phyloP scores from a whole-genome alignment of 2,888 invertebrate species.

The Lithosia quadra region DNA sequence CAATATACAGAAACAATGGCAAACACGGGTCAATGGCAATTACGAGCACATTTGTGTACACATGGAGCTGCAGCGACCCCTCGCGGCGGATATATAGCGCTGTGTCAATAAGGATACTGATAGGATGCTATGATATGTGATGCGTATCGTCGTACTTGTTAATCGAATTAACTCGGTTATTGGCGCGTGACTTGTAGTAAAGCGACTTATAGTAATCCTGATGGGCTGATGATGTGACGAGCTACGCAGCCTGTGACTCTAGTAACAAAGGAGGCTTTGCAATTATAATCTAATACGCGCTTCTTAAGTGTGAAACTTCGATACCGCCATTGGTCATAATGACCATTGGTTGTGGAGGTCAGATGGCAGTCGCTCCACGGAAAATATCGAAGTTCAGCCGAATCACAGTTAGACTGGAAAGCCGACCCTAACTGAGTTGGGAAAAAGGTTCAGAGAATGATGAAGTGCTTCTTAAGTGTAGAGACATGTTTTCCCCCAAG shows the following conservation, averaged over 20 bases:
- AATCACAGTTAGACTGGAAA: too few relatives aligned
- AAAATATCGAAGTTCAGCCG: too few relatives aligned
- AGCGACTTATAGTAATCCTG: background rate
- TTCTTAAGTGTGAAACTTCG: too few relatives aligned
- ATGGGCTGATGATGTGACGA: background rate
- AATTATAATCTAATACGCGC: background rate
- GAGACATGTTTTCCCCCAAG: background rate
- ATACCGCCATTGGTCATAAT: too few relatives aligned
- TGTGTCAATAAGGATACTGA: conserved; percentile 14
- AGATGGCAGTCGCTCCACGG: too few relatives aligned
- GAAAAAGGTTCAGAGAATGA: too few relatives aligned
- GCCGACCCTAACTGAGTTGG: too few relatives aligned
- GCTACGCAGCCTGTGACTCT: background rate
- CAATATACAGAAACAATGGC: conserved; percentile 8
- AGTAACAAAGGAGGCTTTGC: background rate
- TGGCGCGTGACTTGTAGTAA: background rate
- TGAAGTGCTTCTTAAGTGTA: too few relatives aligned
- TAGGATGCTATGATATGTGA: background rate
- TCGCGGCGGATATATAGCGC: conserved; percentile 14
- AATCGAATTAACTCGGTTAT: background rate
- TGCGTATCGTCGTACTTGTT: background rate
- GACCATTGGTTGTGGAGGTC: too few relatives aligned
- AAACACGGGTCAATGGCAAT: conserved; percentile 13
- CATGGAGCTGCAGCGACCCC: conserved; percentile 8
- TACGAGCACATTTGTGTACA: conserved; percentile 17